A percentile compares a stretch with the other conserved stretches of the same genome.
Conservation (phyloP, 2,797 vertebrate genomes). For the Botia almorhae region DNA sequence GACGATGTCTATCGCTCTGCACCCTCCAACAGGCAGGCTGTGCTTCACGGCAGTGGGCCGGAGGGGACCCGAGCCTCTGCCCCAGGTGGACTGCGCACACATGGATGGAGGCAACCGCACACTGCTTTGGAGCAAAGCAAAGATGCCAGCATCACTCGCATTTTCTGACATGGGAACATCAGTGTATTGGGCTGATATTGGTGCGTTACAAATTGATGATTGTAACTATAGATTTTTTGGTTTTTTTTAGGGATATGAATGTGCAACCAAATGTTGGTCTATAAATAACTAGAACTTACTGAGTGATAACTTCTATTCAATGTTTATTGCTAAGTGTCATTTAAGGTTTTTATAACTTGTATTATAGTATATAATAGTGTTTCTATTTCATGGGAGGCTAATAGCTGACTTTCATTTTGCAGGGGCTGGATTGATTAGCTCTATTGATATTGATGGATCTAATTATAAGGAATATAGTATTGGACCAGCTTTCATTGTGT, state of each 20-base stretch:
- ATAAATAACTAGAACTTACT: too few species aligned
- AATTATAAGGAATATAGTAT: slow-evolving; percentile 76
- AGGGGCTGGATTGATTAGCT: slow-evolving; percentile 73
- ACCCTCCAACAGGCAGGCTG: slow-evolving; percentile 79
- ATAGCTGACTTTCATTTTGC: not conserved
- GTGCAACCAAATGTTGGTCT: too few species aligned
- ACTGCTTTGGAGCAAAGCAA: slow-evolving; percentile 79
- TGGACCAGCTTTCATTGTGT: slow-evolving; percentile 72
- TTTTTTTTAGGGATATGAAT: too few species aligned
- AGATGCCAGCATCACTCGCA: slow-evolving; percentile 77
- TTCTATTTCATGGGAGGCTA: not conserved
- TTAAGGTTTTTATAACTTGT: too few species aligned
- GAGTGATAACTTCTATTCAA: too few species aligned
- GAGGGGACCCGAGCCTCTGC: rapidly evolving
- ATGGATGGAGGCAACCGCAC: slow-evolving; percentile 84
- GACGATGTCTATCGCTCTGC: slow-evolving; percentile 78
- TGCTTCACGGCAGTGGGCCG: slow-evolving; percentile 78
- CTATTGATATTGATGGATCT: slow-evolving; percentile 77
- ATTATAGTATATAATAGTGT: not conserved
- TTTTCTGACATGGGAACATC: slow-evolving; percentile 76
- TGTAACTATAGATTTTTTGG: too few species aligned
- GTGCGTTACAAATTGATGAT: slow-evolving; percentile 67
- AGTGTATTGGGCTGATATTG: slow-evolving; percentile 88
- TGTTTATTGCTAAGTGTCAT: too few species aligned
- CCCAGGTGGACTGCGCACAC: slow-evolving; percentile 79